A percentile compares a stretch with the other conserved stretches of the same genome.
Evolutionary conservation across 2,113 vertebrate species (phyloP).

Genomic region (Pseudorasbora parva): DNA sequence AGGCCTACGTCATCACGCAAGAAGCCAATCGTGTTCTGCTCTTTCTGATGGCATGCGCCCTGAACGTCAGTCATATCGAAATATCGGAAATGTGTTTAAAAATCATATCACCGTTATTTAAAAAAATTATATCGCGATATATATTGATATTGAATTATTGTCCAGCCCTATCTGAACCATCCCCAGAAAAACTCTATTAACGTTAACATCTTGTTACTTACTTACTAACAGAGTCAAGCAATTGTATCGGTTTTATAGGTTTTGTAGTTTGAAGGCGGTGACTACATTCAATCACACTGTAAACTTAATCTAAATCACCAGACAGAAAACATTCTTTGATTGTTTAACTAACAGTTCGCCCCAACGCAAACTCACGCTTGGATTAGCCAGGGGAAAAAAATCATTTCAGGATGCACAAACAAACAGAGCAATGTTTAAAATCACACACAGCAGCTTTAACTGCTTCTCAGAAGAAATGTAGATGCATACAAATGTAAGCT

Average conservation of each 20-base stretch:
- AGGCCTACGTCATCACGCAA: too few relatives aligned
- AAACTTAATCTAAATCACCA: background rate
- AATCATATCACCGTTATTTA: too few relatives aligned
- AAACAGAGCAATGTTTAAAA: background rate
- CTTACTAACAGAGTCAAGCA: too few relatives aligned
- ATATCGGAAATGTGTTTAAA: too few relatives aligned
- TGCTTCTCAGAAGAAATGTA: background rate
- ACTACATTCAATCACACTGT: background rate
- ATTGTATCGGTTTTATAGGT: too few relatives aligned
- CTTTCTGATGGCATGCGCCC: too few relatives aligned
- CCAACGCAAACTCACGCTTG: background rate
- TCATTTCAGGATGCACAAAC: background rate
- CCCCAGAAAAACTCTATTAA: background rate
- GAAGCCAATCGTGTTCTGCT: too few relatives aligned
- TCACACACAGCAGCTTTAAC: background rate
- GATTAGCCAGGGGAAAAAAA: background rate
- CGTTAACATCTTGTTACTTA: background rate
- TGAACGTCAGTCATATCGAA: too few relatives aligned
- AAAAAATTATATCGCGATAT: too few relatives aligned
- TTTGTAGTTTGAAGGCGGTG: background rate
- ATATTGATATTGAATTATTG: too few relatives aligned
- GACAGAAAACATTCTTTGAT: background rate
- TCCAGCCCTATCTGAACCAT: too few relatives aligned
- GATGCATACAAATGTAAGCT: background rate
- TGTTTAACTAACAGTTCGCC: background rate